phyloP scores from a whole-genome alignment of 2,797 vertebrate genomes.

The Phataginus tricuspis region DNA sequence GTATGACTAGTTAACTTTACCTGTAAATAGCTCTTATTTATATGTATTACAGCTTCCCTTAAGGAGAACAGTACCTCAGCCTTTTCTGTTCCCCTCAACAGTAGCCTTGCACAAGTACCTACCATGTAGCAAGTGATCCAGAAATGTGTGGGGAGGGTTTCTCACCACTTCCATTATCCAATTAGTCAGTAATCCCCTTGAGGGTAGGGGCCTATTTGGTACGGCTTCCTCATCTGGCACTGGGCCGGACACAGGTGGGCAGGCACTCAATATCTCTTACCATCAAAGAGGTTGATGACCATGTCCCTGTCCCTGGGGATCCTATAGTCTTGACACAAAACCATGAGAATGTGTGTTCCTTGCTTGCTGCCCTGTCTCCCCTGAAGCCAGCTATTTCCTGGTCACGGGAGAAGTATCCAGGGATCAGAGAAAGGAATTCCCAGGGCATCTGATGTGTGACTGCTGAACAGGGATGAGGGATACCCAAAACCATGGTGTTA shows the following conservation, averaged over 20 bases:
- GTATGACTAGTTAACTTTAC: conserved; percentile 17
- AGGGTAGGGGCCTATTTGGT: background rate
- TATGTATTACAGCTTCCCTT: background rate
- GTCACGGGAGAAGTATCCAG: conserved; percentile 21
- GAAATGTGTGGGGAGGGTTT: background rate
- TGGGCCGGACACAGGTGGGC: background rate
- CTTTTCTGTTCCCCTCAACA: background rate
- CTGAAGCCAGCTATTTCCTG: conserved; percentile 31
- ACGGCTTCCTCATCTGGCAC: background rate
- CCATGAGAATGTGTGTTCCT: conserved; percentile 9
- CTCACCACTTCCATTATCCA: background rate
- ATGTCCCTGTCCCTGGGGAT: background rate
- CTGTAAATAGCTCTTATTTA: conserved; percentile 26
- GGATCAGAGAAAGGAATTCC: background rate
- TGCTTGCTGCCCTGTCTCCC: conserved; percentile 15
- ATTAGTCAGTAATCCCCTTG: background rate
- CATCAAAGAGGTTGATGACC: conserved; percentile 3
- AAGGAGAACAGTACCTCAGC: background rate
- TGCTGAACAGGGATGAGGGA: background rate
- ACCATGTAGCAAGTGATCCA: background rate
- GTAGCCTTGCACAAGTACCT: background rate
- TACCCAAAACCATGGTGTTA: background rate
- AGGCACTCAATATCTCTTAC: background rate
- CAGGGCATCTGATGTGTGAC: background rate
- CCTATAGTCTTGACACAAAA: conserved; percentile 20